Base-by-base conservation (phyloP, 37 sponge, comb jelly and placozoan genomes). In the Tethya wilhelma region DNA sequence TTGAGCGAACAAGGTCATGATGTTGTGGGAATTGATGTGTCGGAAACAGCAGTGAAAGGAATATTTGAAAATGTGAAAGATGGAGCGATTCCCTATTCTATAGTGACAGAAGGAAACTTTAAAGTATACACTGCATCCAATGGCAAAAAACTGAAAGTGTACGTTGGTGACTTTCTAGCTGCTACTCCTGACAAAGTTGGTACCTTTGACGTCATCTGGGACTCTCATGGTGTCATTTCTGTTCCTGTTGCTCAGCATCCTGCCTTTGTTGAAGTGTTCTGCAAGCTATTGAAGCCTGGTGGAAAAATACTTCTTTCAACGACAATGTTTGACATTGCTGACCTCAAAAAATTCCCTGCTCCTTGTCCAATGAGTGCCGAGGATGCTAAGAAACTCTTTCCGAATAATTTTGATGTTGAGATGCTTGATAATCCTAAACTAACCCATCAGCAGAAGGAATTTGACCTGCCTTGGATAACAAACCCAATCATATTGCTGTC, bases 191-290 rank as follows among this genome's bases (percentile, higher is more conserved):
- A 44, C 19, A 20, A 28, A 12, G 40, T 43, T 1, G 78, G 78
- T 58, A 41, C 46, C 2, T 77, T 77, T 63, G 78, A 77, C 43
- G 33, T 28, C 36, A 44, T 77, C 31, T 77, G 78, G 78, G 78
- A 77, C 41, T 28, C 19, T 30, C 64, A 77, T 64, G 78, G 64
- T 19, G 42, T 77, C 0, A 46, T 62, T 2, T 17, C 78, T 22
- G 22, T 77, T 19, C 64, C 64, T 3, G 45, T 31, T 1, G 8
- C 40, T 31, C 32, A 64, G 3, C 29, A 26, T 20, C 3, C 1
- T 12, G 7, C 25, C 4, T 77, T 43, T 63, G 78, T 45, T 0
- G 59, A 62, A 32, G 64, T 64, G 45, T 17, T 77, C 4, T 17
- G 30, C 8, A 40, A 44, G 8, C 44, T 77, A 12, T 46, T 77